Evolutionary conservation across 2,797 vertebrate species (phyloP).

Genomic region (Buceros bicornis): DNA sequence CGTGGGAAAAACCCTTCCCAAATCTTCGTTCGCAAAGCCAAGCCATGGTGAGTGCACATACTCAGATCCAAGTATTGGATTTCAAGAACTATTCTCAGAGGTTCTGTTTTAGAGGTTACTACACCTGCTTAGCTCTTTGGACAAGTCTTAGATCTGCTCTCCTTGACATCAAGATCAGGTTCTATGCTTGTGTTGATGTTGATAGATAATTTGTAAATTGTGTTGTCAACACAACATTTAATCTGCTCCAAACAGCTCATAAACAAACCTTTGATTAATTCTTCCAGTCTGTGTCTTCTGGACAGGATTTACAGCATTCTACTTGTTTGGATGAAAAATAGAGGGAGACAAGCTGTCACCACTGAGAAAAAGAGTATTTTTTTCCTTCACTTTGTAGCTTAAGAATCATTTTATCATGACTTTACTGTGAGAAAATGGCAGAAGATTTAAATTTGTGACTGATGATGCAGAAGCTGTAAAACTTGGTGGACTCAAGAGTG

Average conservation of each 20-base stretch:
- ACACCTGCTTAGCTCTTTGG: background rate
- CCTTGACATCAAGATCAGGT: slow-evolving; percentile 18
- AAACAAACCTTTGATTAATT: slow-evolving; percentile 84
- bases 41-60: background rate
- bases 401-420: slow-evolving; percentile 55
- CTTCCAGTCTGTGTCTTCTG: slow-evolving; percentile 74
- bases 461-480: slow-evolving; percentile 27
- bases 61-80: background rate
- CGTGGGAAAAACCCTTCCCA: no score
- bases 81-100: background rate
- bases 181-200: slow-evolving; percentile 56
- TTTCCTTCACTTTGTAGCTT: slow-evolving; percentile 41
- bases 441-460: slow-evolving; percentile 54
- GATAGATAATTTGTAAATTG: slow-evolving; percentile 80
- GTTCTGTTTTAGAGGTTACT: slow-evolving; percentile 12
- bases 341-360: slow-evolving; percentile 73
- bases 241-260: slow-evolving; percentile 79
- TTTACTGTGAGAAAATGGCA: slow-evolving; percentile 57
- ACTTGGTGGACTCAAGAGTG: slow-evolving; percentile 12
- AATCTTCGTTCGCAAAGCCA: no score
- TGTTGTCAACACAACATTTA: slow-evolving; percentile 79
- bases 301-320: slow-evolving; percentile 79
- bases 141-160: background rate
- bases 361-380: slow-evolving; percentile 37
- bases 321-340: slow-evolving; percentile 80